A percentile compares a stretch with the other conserved stretches of the same genome.
These are phyloP conservation scores for Pomacea maculata DNA, from an alignment of 1,140 invertebrate genomes.

Conservation along the genomic window DNA sequence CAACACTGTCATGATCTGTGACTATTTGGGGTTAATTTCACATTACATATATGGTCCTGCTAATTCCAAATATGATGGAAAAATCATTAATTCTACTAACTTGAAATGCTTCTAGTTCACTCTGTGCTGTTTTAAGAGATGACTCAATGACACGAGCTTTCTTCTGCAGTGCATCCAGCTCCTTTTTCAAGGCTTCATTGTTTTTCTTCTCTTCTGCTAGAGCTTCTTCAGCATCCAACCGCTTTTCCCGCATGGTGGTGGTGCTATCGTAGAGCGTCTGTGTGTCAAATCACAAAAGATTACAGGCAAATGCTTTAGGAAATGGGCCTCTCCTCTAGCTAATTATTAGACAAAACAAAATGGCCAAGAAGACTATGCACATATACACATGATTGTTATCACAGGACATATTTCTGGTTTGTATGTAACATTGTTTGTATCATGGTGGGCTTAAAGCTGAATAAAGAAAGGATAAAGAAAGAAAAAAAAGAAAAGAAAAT, in stretches of 20 bases:
- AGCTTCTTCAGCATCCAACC: constrained; percentile 59
- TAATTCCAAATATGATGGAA: not conserved
- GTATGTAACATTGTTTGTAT: not conserved
- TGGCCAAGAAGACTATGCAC: too few relatives aligned
- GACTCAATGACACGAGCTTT: constrained; percentile 62
- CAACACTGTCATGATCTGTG: too few relatives aligned
- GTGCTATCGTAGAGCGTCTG: constrained; percentile 61
- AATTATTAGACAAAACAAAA: too few relatives aligned
- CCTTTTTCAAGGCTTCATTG: constrained; percentile 61
- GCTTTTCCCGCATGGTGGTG: constrained; percentile 60
- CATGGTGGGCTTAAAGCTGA: too few relatives aligned
- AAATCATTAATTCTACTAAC: constrained; percentile 32
- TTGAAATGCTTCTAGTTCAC: constrained; percentile 66
- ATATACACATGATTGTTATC: too few relatives aligned
- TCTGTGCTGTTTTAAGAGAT: constrained; percentile 59
- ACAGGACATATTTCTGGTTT: not conserved
- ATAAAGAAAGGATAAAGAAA: too few relatives aligned
- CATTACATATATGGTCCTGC: too few relatives aligned
- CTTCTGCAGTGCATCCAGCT: constrained; percentile 61
- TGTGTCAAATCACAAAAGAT: not conserved
- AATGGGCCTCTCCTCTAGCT: too few relatives aligned
- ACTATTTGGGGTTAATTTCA: too few relatives aligned
- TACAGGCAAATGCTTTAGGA: too few relatives aligned
- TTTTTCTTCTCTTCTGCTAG: constrained; percentile 64
- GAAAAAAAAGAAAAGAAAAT: not conserved